phyloP scores from a whole-genome alignment of 2,113 vertebrate species.

The Butorides virescens region DNA sequence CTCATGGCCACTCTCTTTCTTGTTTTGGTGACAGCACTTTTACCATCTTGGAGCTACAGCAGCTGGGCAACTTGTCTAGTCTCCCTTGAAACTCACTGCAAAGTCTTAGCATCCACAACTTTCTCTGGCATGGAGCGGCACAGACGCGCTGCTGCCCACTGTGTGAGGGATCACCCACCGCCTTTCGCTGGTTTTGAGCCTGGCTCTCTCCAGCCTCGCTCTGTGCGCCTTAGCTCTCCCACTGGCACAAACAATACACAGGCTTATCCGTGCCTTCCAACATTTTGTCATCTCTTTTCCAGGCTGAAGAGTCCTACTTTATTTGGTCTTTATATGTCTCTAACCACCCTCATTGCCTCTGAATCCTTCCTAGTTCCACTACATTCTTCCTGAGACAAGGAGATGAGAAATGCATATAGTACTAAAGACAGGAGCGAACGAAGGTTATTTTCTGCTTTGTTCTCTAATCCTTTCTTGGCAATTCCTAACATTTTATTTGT shows the following conservation, averaged over 20 bases:
- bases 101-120: background rate
- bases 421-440: background rate
- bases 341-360: background rate
- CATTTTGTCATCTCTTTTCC: background rate
- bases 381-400: background rate
- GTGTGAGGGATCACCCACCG: background rate
- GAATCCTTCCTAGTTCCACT: background rate
- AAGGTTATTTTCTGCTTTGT: background rate
- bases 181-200: background rate
- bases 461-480: background rate
- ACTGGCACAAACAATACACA: background rate
- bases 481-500: background rate
- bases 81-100: background rate
- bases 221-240: background rate
- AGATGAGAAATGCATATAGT: background rate
- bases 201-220: background rate
- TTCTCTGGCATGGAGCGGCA: background rate
- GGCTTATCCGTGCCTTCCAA: background rate
- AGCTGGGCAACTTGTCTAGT: fast-evolving
- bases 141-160: background rate
- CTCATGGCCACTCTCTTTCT: background rate
- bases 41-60: background rate
- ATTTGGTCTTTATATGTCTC: background rate
- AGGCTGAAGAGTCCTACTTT: background rate
- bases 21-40: background rate